A percentile compares a stretch with the other conserved stretches of the same genome.
Conservation (phyloP, 2,113 vertebrate genomes). For the Petaurus breviceps region DNA sequence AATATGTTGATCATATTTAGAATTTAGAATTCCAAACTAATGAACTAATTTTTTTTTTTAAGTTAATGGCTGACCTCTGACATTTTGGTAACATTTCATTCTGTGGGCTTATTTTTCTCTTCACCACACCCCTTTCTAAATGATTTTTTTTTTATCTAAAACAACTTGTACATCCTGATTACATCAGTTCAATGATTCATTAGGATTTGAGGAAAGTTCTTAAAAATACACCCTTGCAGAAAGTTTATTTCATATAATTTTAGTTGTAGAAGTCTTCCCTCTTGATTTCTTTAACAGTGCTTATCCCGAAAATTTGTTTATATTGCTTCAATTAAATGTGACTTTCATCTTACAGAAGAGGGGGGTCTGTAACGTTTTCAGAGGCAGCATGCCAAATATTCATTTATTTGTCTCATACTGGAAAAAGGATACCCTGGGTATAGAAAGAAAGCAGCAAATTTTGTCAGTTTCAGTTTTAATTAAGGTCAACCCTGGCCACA, state of each 20-base stretch:
- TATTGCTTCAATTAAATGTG: not conserved
- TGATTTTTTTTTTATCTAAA: not conserved
- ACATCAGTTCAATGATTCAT: conserved; percentile 35
- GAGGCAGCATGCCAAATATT: not conserved
- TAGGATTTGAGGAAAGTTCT: conserved; percentile 22
- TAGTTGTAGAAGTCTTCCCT: not conserved
- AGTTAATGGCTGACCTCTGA: conserved; percentile 50
- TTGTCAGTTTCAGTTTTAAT: not conserved
- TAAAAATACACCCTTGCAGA: conserved; percentile 40
- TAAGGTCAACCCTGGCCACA: not conserved
- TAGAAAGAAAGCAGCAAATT: not conserved
- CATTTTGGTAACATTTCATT: conserved; percentile 55
- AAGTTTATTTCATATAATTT: conserved; percentile 36
- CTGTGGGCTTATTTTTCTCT: conserved; percentile 31
- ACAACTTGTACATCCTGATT: conserved; percentile 8
- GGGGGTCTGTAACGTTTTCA: not conserved
- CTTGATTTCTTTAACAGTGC: not conserved
- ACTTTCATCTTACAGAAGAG: not conserved
- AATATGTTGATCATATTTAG: conserved; percentile 57
- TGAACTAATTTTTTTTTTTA: conserved; percentile 38
- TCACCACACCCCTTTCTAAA: conserved; percentile 26
- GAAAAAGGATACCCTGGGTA: not conserved
- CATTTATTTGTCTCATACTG: not conserved
- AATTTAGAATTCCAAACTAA: conserved; percentile 61
- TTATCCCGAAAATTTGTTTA: not conserved